A percentile compares a stretch with the other conserved stretches of the same genome.
phyloP scores from a whole-genome alignment of 2,797 vertebrate genomes.

The Anguilla anguilla region DNA sequence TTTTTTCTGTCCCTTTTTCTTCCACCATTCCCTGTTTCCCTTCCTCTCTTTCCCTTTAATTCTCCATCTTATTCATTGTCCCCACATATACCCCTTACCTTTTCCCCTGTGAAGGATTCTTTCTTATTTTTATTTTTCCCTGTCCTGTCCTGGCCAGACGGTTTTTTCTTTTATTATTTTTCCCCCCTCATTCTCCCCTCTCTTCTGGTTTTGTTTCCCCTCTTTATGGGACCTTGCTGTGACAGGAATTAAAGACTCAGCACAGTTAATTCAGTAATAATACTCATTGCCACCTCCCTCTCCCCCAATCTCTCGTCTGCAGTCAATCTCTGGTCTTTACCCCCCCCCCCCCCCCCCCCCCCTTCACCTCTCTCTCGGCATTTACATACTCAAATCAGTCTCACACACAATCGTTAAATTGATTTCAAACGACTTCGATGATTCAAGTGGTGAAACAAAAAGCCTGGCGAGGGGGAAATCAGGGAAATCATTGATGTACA shows the following conservation, averaged over 20 bases:
- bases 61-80: slow-evolving; percentile 55
- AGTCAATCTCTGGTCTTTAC: slow-evolving; percentile 32
- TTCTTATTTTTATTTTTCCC: slow-evolving; percentile 50
- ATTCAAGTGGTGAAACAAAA: slow-evolving; percentile 74
- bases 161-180: slow-evolving; percentile 59
- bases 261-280: slow-evolving; percentile 59
- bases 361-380: slow-evolving; percentile 34
- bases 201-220: slow-evolving; percentile 43
- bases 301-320: slow-evolving; percentile 35
- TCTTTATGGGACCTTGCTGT: slow-evolving; percentile 53
- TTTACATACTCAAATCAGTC: slow-evolving; percentile 77
- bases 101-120: slow-evolving; percentile 42
- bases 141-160: slow-evolving; percentile 51
- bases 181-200: slow-evolving; percentile 37
- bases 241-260: slow-evolving; percentile 58
- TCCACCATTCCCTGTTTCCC: slow-evolving; percentile 69
- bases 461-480: slow-evolving; percentile 41
- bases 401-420: slow-evolving; percentile 67
- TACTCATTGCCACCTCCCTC: slow-evolving; percentile 42
- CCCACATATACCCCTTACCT: slow-evolving; percentile 52
- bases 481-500: slow-evolving; percentile 51
- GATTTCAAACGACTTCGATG: slow-evolving; percentile 75
- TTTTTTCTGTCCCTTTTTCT: slow-evolving; percentile 21
- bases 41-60: slow-evolving; percentile 55
- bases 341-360: slow-evolving; percentile 30